Base-by-base conservation (phyloP, 2,113 vertebrate genomes). In the Miniopterus natalensis region DNA sequence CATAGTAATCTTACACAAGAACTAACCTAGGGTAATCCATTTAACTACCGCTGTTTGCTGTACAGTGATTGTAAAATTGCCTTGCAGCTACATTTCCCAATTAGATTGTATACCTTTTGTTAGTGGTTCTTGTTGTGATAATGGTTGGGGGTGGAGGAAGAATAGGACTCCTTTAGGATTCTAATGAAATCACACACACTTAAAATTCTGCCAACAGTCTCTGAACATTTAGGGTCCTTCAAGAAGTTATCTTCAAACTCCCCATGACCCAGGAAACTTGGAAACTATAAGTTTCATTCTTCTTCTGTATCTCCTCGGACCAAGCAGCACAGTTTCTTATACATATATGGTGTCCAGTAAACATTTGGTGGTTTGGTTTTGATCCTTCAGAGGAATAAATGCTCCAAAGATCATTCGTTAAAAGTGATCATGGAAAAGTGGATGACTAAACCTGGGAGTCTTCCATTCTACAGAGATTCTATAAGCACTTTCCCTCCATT, bases 301-400 rank as follows among this genome's bases (percentile, higher is more conserved):
- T n/a, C n/a, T 87, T 40, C 45, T 88, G 23, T 9, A 74, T 45
- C 36, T 84, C 25, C 31, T 84, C 45, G 78, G 0, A 5, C 17
- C 74, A 10, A 7, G 57, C 51, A 65, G 11, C 57, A 78, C 9
- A 68, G 47, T 61, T 66, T 75, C 53, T 45, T 23, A 29, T 2
- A 65, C 7, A 13, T 36, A 49, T 49, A 5, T 51, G 25, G 20
- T 53, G 1, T 27, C 57, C 25, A 55, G 25, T 27, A 83, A 49
- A 85, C 49, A 80, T 80, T 66, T 92, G 27, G 27, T 51, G 10
- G 12, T 29, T 95, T 95, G 27, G 6, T 66, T 95, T 95, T 84
- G 20, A 95, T 79, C 89, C n/a, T 74, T 95, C 45, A 93, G 23
- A 88, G 68, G n/a, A 95, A 78, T 83, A 95, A 88, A 66, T 70